phyloP scores from a whole-genome alignment of 2,113 vertebrate genomes.

The Motacilla tschutschensis region DNA sequence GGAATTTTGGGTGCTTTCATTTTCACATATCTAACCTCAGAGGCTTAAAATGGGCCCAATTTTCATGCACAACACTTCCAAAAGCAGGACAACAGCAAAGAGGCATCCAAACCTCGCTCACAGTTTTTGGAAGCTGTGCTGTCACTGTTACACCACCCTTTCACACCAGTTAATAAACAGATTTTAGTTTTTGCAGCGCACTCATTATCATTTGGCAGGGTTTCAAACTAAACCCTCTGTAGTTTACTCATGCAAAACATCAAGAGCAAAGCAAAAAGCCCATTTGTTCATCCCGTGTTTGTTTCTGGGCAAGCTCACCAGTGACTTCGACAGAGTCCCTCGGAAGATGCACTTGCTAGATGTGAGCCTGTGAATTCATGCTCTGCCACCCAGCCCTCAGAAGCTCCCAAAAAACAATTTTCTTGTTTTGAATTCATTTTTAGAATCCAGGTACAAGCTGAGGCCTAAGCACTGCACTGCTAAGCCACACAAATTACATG shows the following conservation, averaged over 20 bases:
- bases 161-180: background rate
- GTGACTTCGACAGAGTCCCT: background rate
- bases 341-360: background rate
- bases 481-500: background rate
- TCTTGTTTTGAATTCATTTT: background rate
- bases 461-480: background rate
- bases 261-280: background rate
- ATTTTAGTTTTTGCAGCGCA: background rate
- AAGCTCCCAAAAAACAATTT: background rate
- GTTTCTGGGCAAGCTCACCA: background rate
- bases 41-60: background rate
- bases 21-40: background rate
- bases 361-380: accelerated
- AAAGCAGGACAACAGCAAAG: background rate
- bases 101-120: background rate
- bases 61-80: background rate
- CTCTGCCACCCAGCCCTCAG: background rate
- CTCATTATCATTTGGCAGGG: background rate
- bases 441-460: background rate
- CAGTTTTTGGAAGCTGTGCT: background rate
- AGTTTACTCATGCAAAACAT: background rate
- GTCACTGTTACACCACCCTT: background rate
- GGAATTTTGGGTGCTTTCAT: background rate
- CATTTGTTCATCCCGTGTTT: background rate
- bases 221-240: background rate